Conservation (phyloP, 1,140 invertebrate genomes). For the Lepidotrigona ventralis region DNA sequence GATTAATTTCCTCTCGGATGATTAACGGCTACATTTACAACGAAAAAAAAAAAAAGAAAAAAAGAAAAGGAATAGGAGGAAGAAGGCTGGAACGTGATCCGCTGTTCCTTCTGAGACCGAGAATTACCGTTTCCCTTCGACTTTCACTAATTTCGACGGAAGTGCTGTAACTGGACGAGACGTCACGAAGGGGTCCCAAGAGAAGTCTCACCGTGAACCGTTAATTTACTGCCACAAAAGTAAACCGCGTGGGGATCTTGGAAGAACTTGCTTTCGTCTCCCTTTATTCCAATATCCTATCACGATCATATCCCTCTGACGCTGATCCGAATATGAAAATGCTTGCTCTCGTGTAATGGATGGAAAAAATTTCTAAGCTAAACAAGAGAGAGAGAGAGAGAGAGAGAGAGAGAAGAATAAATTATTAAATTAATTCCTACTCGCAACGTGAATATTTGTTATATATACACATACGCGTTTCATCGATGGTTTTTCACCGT, state of each 20-base stretch:
- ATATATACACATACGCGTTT: too few relatives aligned
- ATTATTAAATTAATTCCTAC: neutral
- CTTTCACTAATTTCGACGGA: constrained; percentile 57
- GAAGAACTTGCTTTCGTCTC: constrained; percentile 56
- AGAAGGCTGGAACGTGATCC: constrained; percentile 31
- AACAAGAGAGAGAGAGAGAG: neutral
- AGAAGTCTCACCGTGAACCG: constrained; percentile 56
- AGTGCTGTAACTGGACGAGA: constrained; percentile 57
- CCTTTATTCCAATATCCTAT: constrained; percentile 47
- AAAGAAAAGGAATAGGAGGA: neutral
- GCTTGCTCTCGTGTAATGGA: neutral
- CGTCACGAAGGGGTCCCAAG: constrained; percentile 45
- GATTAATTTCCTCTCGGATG: neutral
- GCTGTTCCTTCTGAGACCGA: constrained; percentile 7
- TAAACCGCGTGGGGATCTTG: constrained; percentile 60
- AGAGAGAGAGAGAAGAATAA: neutral
- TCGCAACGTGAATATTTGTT: neutral
- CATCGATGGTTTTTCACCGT: neutral
- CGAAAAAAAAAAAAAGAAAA: neutral
- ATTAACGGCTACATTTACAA: constrained; percentile 35
- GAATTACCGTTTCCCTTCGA: constrained; percentile 28
- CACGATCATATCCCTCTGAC: constrained; percentile 13
- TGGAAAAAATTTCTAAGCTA: neutral
- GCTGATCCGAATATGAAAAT: neutral
- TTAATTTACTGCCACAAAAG: constrained; percentile 68